A percentile compares a stretch with the other conserved stretches of the same genome.
phyloP scores from a whole-genome alignment of 2,888 invertebrate genomes.

The Melinaea marsaeus region DNA sequence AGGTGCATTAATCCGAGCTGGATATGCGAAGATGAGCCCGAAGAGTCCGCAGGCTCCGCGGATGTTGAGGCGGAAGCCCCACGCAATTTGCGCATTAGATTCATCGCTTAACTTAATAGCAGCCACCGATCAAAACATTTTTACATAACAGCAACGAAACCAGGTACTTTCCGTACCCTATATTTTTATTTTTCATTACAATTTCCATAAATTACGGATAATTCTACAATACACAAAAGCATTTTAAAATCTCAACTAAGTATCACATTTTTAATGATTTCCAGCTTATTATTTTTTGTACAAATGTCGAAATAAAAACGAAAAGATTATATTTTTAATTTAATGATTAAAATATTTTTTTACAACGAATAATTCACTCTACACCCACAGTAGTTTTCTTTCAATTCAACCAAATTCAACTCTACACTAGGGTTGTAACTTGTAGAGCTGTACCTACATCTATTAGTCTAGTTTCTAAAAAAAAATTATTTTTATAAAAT shows the following conservation, averaged over 20 bases:
- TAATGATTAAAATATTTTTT: neutral
- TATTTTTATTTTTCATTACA: conserved; percentile 24
- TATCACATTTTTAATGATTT: conserved; percentile 22
- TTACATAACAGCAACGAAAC: conserved; percentile 12
- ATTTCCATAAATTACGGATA: conserved; percentile 16
- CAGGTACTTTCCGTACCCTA: conserved; percentile 10
- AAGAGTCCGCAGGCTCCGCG: conserved; percentile 77
- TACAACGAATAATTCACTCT: conserved; percentile 18
- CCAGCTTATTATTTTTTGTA: neutral
- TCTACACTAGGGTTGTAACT: conserved; percentile 14
- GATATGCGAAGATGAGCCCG: conserved; percentile 84
- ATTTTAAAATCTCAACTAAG: conserved; percentile 13
- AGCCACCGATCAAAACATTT: conserved; percentile 26
- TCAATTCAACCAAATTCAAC: conserved; percentile 11
- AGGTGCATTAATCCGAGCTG: conserved; percentile 97
- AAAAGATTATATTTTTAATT: conserved; percentile 5
- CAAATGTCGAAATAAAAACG: neutral
- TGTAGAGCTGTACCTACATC: conserved; percentile 10
- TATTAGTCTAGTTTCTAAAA: too few species aligned
- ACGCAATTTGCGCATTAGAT: conserved; percentile 95
- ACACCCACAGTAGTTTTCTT: conserved; percentile 31
- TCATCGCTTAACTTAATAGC: conserved; percentile 77
- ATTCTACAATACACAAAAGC: conserved; percentile 23
- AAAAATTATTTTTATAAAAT: too few species aligned
- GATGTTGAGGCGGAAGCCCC: conserved; percentile 69